Evolutionary conservation across 1,140 invertebrate genomes (phyloP), one percentile per base, ranked within the genome.

Genomic region (Trichogramma pretiosum): DNA sequence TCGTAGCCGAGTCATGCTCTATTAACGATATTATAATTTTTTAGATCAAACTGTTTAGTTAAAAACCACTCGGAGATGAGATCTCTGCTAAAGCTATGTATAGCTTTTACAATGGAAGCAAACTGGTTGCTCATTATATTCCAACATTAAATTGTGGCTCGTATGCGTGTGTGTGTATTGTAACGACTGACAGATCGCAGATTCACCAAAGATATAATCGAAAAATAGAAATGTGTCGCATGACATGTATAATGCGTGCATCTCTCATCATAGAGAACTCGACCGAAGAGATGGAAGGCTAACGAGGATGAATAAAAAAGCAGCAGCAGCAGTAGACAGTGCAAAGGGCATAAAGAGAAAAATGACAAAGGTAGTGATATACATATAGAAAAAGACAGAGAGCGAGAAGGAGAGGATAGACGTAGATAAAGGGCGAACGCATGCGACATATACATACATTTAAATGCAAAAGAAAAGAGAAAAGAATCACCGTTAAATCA

Each of bases 11-110:
- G 32, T 14, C n/a, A n/a, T 7, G 11, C 14, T 13, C 22, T 43
- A 49, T 44, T 49, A 48, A 48, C 37, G 24, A 48, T 28, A 43
- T 43, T 42, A 32, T 42, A 48, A 48, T 42, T 30, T 48, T 42
- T 26, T n/a, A 48, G 46, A 48, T 48, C 32, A 3, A 11, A 5
- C 2, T n/a, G 33, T 28, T 35, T 44, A 36, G n/a, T n/a, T n/a
- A n/a, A n/a, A n/a, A n/a, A n/a, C n/a, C n/a, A n/a, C n/a, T n/a
- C n/a, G n/a, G 22, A 19, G 46, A 48, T 48, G 43, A 35, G 8
- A 21, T 1, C 21, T 41, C 41, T 48, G 22, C n/a, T n/a, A n/a
- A n/a, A n/a, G n/a, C n/a, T n/a, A n/a, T n/a, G n/a, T n/a, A n/a
- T n/a, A n/a, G n/a, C n/a, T n/a, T n/a, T n/a, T n/a, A n/a, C n/a